These are phyloP conservation scores for Tragelaphus imberbis DNA, from an alignment of 2,113 vertebrate species.

Conservation along the genomic window DNA sequence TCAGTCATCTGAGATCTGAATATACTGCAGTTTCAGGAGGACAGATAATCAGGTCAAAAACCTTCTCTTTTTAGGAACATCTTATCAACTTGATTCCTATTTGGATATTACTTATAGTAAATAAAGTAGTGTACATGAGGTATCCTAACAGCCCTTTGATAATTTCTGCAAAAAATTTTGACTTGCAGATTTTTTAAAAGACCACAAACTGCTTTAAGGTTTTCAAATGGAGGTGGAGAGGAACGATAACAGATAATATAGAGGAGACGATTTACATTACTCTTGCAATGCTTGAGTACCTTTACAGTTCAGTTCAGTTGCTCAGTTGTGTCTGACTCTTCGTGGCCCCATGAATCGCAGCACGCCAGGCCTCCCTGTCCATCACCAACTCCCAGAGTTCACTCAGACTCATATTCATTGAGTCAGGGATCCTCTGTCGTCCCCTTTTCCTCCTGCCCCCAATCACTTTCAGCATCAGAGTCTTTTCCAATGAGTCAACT, in stretches of 20 bases:
- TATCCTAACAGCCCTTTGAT: neutral
- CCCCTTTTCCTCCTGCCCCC: too few species aligned
- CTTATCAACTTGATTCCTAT: neutral
- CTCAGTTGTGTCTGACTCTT: too few species aligned
- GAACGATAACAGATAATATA: neutral
- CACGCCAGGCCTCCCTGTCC: too few species aligned
- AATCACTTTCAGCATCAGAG: too few species aligned
- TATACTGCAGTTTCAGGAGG: neutral
- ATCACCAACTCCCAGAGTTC: too few species aligned
- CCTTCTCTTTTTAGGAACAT: neutral
- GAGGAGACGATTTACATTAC: neutral
- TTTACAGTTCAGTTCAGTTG: neutral
- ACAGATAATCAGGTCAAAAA: neutral
- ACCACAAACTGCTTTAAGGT: neutral
- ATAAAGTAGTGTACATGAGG: neutral
- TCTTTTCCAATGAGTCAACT: too few species aligned
- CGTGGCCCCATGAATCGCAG: too few species aligned
- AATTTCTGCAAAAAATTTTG: neutral
- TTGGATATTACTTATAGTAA: neutral
- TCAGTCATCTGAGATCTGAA: neutral
- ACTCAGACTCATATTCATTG: too few species aligned
- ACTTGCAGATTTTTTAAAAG: neutral
- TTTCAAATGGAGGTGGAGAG: neutral
- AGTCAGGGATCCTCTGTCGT: too few species aligned
- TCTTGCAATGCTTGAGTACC: neutral